Conservation (phyloP, 2,888 invertebrate species). For the Geophilus truncorum region DNA sequence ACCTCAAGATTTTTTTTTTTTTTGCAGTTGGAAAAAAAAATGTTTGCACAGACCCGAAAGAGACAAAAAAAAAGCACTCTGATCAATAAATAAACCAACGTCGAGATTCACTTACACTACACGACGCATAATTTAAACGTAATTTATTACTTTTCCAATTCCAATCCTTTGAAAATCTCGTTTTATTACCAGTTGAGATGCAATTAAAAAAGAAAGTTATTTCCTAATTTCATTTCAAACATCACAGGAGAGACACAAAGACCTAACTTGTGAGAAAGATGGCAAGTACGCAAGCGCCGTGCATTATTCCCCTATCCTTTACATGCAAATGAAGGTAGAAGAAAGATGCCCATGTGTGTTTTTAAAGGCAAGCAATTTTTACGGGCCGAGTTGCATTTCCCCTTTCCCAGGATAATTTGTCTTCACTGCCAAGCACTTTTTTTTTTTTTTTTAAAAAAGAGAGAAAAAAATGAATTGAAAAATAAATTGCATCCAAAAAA, state of each 20-base stretch:
- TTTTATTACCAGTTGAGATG: not conserved
- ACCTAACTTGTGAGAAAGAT: not conserved
- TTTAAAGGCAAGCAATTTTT: conserved; percentile 22
- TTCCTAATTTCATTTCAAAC: not conserved
- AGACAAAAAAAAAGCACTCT: too few species aligned
- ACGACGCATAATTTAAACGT: not conserved
- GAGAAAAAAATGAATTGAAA: not conserved
- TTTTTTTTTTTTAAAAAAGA: not conserved
- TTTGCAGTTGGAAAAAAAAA: too few species aligned
- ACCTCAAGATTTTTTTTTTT: too few species aligned
- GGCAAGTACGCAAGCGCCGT: not conserved
- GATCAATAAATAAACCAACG: too few species aligned
- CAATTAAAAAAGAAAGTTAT: conserved; percentile 1
- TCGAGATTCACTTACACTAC: too few species aligned
- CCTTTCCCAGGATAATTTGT: conserved; percentile 18
- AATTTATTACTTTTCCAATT: not conserved
- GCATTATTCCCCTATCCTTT: conserved; percentile 14
- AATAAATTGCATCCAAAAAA: not conserved
- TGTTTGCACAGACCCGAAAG: too few species aligned
- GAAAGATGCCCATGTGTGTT: conserved; percentile 11
- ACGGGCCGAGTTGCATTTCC: not conserved
- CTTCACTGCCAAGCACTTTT: not conserved
- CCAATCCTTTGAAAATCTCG: not conserved
- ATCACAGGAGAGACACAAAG: not conserved
- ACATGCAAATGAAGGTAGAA: conserved; percentile 1